Evolutionary conservation across 2,113 vertebrate species (phyloP).

Genomic region (Abramis brama): DNA sequence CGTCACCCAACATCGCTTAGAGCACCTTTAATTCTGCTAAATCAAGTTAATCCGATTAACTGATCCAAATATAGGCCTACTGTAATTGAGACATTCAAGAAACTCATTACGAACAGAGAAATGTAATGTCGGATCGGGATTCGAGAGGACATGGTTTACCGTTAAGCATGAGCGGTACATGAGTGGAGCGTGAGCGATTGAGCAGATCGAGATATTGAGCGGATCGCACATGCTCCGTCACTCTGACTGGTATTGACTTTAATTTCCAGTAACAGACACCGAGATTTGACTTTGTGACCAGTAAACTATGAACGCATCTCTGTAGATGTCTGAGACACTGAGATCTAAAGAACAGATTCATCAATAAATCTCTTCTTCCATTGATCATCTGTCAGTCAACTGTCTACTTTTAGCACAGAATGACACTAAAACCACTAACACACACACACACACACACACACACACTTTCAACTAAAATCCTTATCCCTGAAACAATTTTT

Average conservation of each 20-base stretch:
- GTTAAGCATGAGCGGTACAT: too few relatives aligned
- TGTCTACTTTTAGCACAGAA: slow-evolving; percentile 39
- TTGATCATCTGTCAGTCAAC: slow-evolving; percentile 68
- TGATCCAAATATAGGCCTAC: too few relatives aligned
- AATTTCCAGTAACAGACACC: background rate
- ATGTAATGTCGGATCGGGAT: too few relatives aligned
- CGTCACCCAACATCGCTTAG: too few relatives aligned
- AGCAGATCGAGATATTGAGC: too few relatives aligned
- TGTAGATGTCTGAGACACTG: background rate
- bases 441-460: background rate
- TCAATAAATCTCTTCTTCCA: slow-evolving; percentile 65
- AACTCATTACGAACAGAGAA: too few relatives aligned
- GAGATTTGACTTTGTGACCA: background rate
- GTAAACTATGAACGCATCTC: background rate
- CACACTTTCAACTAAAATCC: background rate
- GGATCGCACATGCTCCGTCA: too few relatives aligned
- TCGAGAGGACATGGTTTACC: too few relatives aligned
- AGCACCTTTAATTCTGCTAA: too few relatives aligned
- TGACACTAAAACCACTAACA: background rate
- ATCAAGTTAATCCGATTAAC: too few relatives aligned
- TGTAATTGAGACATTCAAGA: too few relatives aligned
- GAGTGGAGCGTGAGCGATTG: too few relatives aligned
- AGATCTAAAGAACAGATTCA: background rate
- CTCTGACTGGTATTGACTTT: background rate
- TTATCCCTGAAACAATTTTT: background rate